phyloP scores from a whole-genome alignment of 2,797 vertebrate genomes.

The Propithecus deckenii region DNA sequence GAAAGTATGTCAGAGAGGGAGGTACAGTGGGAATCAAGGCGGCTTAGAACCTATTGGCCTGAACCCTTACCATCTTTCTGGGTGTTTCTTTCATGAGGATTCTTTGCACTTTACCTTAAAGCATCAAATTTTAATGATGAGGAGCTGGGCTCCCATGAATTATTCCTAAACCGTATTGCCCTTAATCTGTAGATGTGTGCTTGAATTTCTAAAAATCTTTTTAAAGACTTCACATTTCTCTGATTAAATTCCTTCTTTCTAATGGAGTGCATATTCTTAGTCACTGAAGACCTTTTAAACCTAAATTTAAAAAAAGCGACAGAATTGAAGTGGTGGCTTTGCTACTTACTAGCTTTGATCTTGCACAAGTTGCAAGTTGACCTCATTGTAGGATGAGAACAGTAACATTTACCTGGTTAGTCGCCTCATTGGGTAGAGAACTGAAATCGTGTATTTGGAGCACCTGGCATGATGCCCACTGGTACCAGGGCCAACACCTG shows the following conservation, averaged over 20 bases:
- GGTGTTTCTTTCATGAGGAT: not conserved
- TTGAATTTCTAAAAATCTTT: not conserved
- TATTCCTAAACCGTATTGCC: conserved; percentile 41
- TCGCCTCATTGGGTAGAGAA: not conserved
- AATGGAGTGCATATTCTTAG: not conserved
- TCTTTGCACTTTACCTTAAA: conserved; percentile 22
- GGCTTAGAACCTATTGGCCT: not conserved
- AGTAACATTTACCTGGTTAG: not conserved
- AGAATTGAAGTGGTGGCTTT: not conserved
- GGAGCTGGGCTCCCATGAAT: conserved; percentile 45
- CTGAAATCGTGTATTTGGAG: not conserved
- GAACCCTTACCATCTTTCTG: not conserved
- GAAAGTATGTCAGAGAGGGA: fast-evolving
- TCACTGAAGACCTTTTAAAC: not conserved
- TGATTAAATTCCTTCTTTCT: conserved; percentile 21
- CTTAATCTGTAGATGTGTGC: not conserved
- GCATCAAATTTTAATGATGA: conserved; percentile 60
- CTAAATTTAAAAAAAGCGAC: not conserved
- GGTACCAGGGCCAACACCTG: too few species aligned
- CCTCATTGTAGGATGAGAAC: not conserved
- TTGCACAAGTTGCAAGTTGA: not conserved
- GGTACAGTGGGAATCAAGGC: fast-evolving
- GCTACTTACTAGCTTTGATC: not conserved
- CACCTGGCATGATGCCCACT: not conserved
- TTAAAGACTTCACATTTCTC: conserved; percentile 2